Percentiles rank a stretch among this genome's conserved stretches.
phyloP scores from a whole-genome alignment of 2,113 vertebrate species.

The Himantopus leucocephalus region DNA sequence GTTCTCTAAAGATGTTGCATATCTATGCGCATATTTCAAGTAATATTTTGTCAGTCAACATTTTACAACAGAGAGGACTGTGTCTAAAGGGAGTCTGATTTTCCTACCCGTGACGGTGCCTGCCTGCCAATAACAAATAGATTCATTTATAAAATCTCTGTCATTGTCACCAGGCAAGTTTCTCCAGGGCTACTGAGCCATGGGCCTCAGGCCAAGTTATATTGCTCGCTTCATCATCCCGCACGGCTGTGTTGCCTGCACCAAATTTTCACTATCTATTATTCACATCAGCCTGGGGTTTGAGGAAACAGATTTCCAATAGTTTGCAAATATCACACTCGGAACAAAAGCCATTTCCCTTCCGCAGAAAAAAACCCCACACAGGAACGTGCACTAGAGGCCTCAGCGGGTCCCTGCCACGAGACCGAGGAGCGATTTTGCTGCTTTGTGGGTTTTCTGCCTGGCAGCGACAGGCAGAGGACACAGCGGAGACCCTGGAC shows the following conservation, averaged over 20 bases:
- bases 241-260: neutral
- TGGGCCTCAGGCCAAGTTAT: neutral
- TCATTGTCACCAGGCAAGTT: constrained; percentile 28
- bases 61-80: neutral
- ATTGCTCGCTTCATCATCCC: neutral
- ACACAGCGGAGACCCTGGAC: neutral
- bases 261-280: neutral
- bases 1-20: neutral
- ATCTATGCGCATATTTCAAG: neutral
- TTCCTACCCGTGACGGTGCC: neutral
- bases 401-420: neutral
- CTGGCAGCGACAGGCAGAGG: neutral
- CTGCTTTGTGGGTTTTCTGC: neutral
- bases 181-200: neutral
- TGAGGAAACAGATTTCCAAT: neutral
- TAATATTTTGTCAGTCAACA: neutral
- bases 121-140: constrained; percentile 31
- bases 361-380: neutral
- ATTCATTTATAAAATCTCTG: constrained; percentile 32
- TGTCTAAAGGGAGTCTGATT: neutral
- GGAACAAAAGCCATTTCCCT: neutral
- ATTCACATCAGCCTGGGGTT: neutral
- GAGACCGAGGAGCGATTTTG: neutral
- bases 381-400: accelerated
- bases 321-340: neutral